Conservation (phyloP, 2,797 vertebrate species). For the Synaphobranchus kaupii region DNA sequence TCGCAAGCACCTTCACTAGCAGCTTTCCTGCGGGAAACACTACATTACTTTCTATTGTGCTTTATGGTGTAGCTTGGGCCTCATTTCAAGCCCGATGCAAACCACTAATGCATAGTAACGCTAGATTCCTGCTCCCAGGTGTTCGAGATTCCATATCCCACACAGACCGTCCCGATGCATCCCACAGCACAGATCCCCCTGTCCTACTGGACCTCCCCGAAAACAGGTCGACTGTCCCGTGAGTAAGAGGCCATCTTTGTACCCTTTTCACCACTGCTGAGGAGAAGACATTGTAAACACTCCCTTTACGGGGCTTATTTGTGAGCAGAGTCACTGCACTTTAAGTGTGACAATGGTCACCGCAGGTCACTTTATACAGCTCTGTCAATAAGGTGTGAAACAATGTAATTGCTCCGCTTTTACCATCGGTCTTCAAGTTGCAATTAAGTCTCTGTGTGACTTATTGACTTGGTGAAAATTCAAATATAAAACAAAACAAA, state of each 20-base stretch:
- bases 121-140: constrained; percentile 65
- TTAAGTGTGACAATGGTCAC: not conserved
- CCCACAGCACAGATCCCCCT: constrained; percentile 80
- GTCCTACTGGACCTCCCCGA: constrained; percentile 84
- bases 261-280: not conserved
- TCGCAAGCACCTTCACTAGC: too few relatives aligned
- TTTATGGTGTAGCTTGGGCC: too few relatives aligned
- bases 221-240: constrained; percentile 83
- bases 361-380: not conserved
- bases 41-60: too few relatives aligned
- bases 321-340: too few relatives aligned
- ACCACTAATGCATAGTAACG: not conserved
- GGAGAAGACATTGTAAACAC: not conserved
- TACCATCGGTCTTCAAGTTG: not conserved
- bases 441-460: not conserved
- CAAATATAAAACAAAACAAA: constrained; percentile 2
- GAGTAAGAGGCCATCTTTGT: constrained; percentile 61
- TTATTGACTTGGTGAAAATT: not conserved
- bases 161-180: constrained; percentile 74
- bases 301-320: not conserved
- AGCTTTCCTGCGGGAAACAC: too few relatives aligned
- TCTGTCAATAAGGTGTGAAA: not conserved
- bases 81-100: too few relatives aligned
- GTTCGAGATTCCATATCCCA: constrained; percentile 93
- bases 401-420: not conserved